Base-by-base conservation (phyloP, 1,140 invertebrate genomes). In the Matsumurasca onukii region DNA sequence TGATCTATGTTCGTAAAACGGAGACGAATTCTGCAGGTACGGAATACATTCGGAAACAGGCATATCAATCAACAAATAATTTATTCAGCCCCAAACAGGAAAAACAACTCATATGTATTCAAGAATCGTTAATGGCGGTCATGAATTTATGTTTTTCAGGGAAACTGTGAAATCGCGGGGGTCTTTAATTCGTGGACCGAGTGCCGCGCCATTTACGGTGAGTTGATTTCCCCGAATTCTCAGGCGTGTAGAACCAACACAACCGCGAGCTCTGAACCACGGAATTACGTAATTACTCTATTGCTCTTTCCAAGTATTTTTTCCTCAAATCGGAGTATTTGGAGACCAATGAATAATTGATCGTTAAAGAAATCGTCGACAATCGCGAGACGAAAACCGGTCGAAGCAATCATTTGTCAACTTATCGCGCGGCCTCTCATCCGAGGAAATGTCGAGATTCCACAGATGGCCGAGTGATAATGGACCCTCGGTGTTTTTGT, bases 311-410 rank as follows among this genome's bases (percentile, higher is more conserved):
- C 22, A 27, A 27, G 15, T 5, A 27, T n/a, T n/a, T n/a, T n/a
- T n/a, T n/a, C n/a, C n/a, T n/a, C n/a, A n/a, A n/a, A 29, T 24
- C 55, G 55, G 24, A 9, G 25, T 24, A 52, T 22, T 52, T 59
- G 55, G 55, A 24, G 30, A 22, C 3, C 55, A 27, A 59, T 59
- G 55, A 59, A 59, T 59, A 59, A 59, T 59, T 59, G 55, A 59
- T 27, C 55, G 34, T 17, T 27, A 24, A 27, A 59, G 55, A 59
- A 59, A 59, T 59, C 55, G 15, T 9, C 25, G 30, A 59, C 55
- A 59, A 59, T 59, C 25, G 55, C 3, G 55, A 24, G 30, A 59
- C 49, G n/a, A 9, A 12, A n/a, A 45, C 49, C 49, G 24, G 55
- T 5, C 24, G 15, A 24, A 3, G 49, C 49, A 5, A 22, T 59